These are phyloP conservation scores for Vandiemenella viatica DNA, from an alignment of 2,888 invertebrate species.

Conservation along the genomic window DNA sequence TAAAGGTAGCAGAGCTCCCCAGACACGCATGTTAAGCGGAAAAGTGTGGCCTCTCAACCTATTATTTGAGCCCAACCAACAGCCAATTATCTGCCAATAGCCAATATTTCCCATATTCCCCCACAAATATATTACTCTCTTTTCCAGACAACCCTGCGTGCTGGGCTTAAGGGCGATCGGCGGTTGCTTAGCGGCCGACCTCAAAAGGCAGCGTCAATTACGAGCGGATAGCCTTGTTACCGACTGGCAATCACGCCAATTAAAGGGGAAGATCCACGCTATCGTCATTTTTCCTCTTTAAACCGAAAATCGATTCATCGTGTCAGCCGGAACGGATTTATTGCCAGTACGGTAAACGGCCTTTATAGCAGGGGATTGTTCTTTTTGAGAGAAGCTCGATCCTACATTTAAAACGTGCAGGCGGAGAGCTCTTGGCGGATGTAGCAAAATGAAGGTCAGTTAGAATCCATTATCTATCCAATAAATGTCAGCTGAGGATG, in stretches of 20 bases:
- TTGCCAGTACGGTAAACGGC: slow-evolving; percentile 4
- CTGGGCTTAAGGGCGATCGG: not conserved
- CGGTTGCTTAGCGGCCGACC: slow-evolving; percentile 4
- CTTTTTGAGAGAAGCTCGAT: no score
- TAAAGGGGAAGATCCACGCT: slow-evolving; percentile 1
- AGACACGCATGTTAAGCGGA: not conserved
- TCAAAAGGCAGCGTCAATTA: slow-evolving; percentile 10
- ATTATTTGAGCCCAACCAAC: slow-evolving; percentile 11
- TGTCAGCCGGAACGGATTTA: slow-evolving; percentile 9
- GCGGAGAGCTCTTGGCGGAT: no score
- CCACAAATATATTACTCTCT: not conserved
- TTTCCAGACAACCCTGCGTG: not conserved
- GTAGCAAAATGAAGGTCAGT: no score
- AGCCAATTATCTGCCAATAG: slow-evolving; percentile 9
- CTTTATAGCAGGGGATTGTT: no score
- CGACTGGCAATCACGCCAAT: slow-evolving; percentile 4
- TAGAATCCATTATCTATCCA: no score
- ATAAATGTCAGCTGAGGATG: no score
- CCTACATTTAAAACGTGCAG: no score
- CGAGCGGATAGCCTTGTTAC: not conserved
- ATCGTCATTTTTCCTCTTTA: slow-evolving; percentile 4
- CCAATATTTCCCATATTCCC: slow-evolving; percentile 7
- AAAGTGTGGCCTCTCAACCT: slow-evolving; percentile 5
- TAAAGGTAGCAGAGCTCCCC: not conserved
- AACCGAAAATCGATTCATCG: slow-evolving; percentile 4